Evolutionary conservation across 2,888 invertebrate genomes (phyloP).

Genomic region (Hemicrepidius hirtus): DNA sequence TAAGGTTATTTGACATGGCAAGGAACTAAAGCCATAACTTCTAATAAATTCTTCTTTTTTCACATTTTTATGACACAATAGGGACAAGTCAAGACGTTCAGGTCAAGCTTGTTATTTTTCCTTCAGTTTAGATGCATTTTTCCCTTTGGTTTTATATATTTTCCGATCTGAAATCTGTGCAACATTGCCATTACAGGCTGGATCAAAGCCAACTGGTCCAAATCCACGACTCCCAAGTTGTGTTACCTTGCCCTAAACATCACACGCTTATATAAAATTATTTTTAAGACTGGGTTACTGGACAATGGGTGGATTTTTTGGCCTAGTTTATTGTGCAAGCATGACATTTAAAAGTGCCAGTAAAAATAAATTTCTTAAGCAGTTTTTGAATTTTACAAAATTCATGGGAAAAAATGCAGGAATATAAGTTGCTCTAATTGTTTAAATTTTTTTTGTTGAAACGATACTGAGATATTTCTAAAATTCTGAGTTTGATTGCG

Average conservation of each 20-base stretch:
- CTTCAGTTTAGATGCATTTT: neutral
- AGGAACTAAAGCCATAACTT: neutral
- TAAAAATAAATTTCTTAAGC: no score
- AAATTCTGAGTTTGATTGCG: neutral
- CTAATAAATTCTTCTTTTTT: neutral
- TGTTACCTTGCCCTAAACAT: slow-evolving; percentile 22
- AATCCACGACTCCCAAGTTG: slow-evolving; percentile 6
- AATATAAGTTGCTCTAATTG: no score
- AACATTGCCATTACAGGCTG: slow-evolving; percentile 5
- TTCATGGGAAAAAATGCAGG: no score
- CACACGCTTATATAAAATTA: slow-evolving; percentile 22
- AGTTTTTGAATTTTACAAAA: no score
- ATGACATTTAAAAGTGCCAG: neutral
- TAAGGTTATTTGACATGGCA: neutral
- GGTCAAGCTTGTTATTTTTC: neutral
- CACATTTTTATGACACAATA: neutral
- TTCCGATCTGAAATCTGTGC: slow-evolving; percentile 15
- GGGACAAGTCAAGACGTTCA: neutral
- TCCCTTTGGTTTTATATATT: neutral
- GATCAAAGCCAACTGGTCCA: slow-evolving; percentile 26
- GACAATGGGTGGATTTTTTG: neutral
- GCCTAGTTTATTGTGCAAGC: slow-evolving; percentile 1
- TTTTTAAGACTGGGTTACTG: slow-evolving; percentile 14
- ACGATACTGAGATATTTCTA: no score
- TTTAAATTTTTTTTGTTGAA: no score